Percentiles rank a stretch among this genome's conserved stretches.
Evolutionary conservation across 2,888 invertebrate genomes (phyloP).

Genomic region (Calliopum simillimum): DNA sequence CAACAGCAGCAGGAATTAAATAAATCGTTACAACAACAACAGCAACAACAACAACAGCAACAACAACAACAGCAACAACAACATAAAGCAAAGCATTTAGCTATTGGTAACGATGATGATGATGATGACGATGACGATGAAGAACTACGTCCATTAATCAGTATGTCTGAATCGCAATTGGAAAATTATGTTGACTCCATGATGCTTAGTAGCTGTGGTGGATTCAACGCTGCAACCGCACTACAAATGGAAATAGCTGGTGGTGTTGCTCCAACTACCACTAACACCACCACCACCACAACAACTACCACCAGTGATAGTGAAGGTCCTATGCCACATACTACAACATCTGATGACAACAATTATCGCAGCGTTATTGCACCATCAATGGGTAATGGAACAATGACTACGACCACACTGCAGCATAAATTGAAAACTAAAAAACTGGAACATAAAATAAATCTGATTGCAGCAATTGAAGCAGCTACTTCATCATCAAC

Average conservation of each 20-base stretch:
- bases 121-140: slow-evolving; percentile 58
- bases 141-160: slow-evolving; percentile 65
- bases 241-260: slow-evolving; percentile 9
- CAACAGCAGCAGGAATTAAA: slow-evolving; percentile 45
- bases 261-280: slow-evolving; percentile 45
- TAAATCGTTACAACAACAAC: slow-evolving; percentile 45
- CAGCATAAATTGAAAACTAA: slow-evolving; percentile 60
- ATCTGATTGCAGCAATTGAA: slow-evolving; percentile 61
- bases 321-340: slow-evolving; percentile 60
- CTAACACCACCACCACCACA: slow-evolving; percentile 37
- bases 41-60: slow-evolving; percentile 46
- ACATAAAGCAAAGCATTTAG: not conserved
- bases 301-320: slow-evolving; percentile 60
- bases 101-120: slow-evolving; percentile 29
- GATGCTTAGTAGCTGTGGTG: not conserved
- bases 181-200: slow-evolving; percentile 32
- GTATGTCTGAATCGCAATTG: slow-evolving; percentile 57
- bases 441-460: slow-evolving; percentile 63
- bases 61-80: slow-evolving; percentile 25
- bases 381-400: slow-evolving; percentile 24
- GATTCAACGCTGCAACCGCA: not conserved
- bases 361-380: slow-evolving; percentile 39
- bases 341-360: slow-evolving; percentile 58
- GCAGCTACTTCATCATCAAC: slow-evolving; percentile 62
- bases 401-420: slow-evolving; percentile 39